These are phyloP conservation scores for Deladenus siricidicola DNA, from an alignment of 2,888 invertebrate genomes.

Conservation along the genomic window DNA sequence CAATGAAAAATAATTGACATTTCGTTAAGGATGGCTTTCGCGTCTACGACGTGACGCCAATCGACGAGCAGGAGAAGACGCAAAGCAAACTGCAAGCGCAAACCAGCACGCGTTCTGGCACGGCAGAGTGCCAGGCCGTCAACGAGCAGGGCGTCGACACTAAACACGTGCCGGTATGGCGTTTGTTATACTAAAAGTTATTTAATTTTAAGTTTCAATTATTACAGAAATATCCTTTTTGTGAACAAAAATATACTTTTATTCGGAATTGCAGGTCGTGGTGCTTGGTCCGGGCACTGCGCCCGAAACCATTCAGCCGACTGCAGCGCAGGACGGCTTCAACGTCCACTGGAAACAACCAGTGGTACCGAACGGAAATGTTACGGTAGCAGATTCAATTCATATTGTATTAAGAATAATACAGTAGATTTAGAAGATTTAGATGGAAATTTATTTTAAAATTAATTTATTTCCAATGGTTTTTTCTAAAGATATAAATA, in stretches of 20 bases:
- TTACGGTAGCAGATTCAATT: conserved; percentile 24
- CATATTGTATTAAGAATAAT: neutral
- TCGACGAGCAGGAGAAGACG: conserved; percentile 38
- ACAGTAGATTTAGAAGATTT: neutral
- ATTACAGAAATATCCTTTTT: neutral
- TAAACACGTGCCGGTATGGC: conserved; percentile 7
- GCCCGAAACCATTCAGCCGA: conserved; percentile 37
- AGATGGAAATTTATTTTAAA: neutral
- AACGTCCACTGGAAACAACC: conserved; percentile 49
- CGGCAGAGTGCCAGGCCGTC: conserved; percentile 43
- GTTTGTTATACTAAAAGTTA: no score
- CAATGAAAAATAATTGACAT: no score
- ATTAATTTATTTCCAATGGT: no score
- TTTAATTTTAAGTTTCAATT: no score
- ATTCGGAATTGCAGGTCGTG: conserved; percentile 44
- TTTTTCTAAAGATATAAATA: no score
- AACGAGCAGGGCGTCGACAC: conserved; percentile 24
- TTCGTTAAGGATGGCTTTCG: conserved; percentile 47
- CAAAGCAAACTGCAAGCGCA: conserved; percentile 44
- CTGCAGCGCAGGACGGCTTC: conserved; percentile 48
- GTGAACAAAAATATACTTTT: no score
- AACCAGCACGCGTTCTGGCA: conserved; percentile 45
- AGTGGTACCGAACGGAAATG: conserved; percentile 43
- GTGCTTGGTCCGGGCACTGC: conserved; percentile 45
- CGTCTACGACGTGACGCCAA: conserved; percentile 44